phyloP scores from a whole-genome alignment of 2,797 vertebrate species.

The Parambassis ranga region DNA sequence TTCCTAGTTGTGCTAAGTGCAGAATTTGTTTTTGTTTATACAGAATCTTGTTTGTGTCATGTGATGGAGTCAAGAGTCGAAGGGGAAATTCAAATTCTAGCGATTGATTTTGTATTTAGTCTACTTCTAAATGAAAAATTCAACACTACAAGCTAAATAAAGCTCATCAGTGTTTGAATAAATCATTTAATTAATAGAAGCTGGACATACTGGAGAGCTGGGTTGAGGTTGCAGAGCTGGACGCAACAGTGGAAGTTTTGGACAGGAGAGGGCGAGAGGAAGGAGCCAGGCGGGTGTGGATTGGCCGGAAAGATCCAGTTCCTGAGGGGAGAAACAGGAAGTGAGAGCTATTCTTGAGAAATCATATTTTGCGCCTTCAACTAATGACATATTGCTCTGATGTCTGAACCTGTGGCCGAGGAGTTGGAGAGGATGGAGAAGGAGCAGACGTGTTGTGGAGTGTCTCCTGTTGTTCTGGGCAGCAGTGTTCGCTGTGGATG shows the following conservation, averaged over 20 bases:
- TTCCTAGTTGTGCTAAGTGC: too few relatives aligned
- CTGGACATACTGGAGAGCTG: slow-evolving; percentile 90
- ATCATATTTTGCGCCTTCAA: not conserved
- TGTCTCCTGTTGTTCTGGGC: slow-evolving; percentile 92
- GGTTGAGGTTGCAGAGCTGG: slow-evolving; percentile 71
- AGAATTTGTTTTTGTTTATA: too few relatives aligned
- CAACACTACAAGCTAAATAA: not conserved
- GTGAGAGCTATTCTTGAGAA: slow-evolving; percentile 17
- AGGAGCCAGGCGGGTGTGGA: slow-evolving; percentile 89
- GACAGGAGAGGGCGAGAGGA: slow-evolving; percentile 85
- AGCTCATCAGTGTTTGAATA: not conserved
- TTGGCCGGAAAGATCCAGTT: slow-evolving; percentile 95
- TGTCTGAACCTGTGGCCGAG: slow-evolving; percentile 85
- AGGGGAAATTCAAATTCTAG: too few relatives aligned
- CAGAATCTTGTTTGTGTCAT: too few relatives aligned
- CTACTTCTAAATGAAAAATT: too few relatives aligned
- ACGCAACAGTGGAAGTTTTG: slow-evolving; percentile 79
- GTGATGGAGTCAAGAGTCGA: too few relatives aligned
- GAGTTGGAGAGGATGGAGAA: slow-evolving; percentile 98
- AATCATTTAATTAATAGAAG: not conserved
- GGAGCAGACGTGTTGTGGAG: slow-evolving; percentile 94
- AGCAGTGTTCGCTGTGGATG: slow-evolving; percentile 88
- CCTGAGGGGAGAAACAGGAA: slow-evolving; percentile 77
- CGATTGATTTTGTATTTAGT: too few relatives aligned
- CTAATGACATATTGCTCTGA: not conserved